Base-by-base conservation (phyloP, 1,140 invertebrate genomes). In the Drosophila ercepeae region DNA sequence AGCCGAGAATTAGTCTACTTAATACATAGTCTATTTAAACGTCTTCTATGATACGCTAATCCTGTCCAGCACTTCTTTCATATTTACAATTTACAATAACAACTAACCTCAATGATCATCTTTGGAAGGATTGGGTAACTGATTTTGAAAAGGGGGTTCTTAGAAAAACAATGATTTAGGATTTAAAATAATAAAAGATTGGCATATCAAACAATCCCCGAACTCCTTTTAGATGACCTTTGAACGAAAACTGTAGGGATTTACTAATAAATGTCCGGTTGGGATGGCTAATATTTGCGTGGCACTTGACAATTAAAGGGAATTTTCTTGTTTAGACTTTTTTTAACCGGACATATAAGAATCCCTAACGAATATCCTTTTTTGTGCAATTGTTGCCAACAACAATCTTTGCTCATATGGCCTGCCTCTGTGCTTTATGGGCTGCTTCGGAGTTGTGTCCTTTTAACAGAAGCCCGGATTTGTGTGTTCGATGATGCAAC, bases 401-500 rank as follows among this genome's bases (percentile, higher is more conserved):
- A 73, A 82, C 59, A 70, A 58, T 75, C 55, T 68, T 74, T 86
- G 76, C 63, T 81, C 49, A 45, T 88, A 88, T 88, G 82, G 82
- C 82, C 77, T 88, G 82, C 82, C 82, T 88, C 82, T 78, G 76
- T 88, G 82, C 74, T 82, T 88, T 57, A 48, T 54, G 42, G 70
- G 46, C 25, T 50, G 13, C 8, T n/a, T 11, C n/a, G 7, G 9
- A 13, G 9, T 2, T 32, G 14, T 16, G 21, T 54, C 53, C 29
- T 32, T 32, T 32, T 4, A 97, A 92, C 95, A 97, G 91, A 98
- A 97, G 19, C 96, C 97, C 42, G 97, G 97, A 92, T 98, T 98
- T 0, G 97, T 98, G 83, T 98, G 97, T 91, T 98, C 97, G 72
- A 98, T 98, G 52, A 98, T 95, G 91, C 97, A 98, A 71, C 96